phyloP scores from a whole-genome alignment of 2,113 vertebrate genomes.

The Ondatra zibethicus region DNA sequence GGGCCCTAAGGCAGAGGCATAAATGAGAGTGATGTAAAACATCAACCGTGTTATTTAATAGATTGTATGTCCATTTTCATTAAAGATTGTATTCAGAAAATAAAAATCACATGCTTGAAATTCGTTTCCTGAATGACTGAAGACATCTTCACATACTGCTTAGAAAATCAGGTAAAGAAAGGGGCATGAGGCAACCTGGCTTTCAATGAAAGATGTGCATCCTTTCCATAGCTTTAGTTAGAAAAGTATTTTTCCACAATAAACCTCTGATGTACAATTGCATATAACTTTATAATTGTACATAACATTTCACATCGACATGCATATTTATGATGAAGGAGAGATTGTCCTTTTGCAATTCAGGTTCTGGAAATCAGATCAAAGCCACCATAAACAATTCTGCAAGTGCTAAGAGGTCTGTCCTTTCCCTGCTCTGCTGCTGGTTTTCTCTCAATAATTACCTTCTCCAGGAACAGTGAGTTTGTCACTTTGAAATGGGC shows the following conservation, averaged over 20 bases:
- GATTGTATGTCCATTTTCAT: not conserved
- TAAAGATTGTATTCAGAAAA: constrained; percentile 35
- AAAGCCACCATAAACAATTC: not conserved
- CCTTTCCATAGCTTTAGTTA: not conserved
- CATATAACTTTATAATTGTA: not conserved
- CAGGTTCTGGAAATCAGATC: not conserved
- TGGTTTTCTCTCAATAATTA: not conserved
- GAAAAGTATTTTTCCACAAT: not conserved
- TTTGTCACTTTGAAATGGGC: constrained; percentile 35
- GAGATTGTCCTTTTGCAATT: not conserved
- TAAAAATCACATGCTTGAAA: not conserved
- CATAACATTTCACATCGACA: not conserved
- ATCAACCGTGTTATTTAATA: not conserved
- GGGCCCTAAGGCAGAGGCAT: not conserved
- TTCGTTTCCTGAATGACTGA: not conserved
- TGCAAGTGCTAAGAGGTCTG: not conserved
- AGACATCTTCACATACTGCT: not conserved
- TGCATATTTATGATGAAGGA: not conserved
- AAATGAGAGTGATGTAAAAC: not conserved
- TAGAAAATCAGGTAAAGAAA: not conserved
- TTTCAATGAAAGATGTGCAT: not conserved
- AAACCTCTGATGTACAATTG: not conserved
- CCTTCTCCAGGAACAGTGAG: constrained; percentile 24
- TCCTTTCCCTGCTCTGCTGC: not conserved
- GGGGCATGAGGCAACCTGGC: fast-evolving